Percentiles rank a stretch among this genome's conserved stretches.
Evolutionary conservation across 1,140 invertebrate genomes (phyloP).

Genomic region (Mizuhopecten yessoensis): DNA sequence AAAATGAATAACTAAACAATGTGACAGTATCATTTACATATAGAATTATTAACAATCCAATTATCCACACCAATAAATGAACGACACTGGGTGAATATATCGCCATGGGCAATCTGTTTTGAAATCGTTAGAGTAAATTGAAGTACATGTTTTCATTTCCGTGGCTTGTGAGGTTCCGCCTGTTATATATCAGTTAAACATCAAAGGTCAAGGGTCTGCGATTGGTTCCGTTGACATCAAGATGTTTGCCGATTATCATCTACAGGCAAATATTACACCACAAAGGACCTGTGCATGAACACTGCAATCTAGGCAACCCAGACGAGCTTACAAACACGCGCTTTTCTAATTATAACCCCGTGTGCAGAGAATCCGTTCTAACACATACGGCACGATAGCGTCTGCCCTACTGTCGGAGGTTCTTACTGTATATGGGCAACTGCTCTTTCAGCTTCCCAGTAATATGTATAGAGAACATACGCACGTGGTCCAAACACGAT

Average conservation of each 20-base stretch:
- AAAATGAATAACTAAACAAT: too few relatives aligned
- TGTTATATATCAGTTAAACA: background rate
- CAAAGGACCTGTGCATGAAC: slow-evolving; percentile 1
- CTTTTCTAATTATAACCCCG: background rate
- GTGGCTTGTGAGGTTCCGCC: background rate
- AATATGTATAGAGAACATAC: slow-evolving; percentile 16
- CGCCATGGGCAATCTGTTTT: too few relatives aligned
- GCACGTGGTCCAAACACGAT: slow-evolving; percentile 13
- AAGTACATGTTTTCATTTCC: too few relatives aligned
- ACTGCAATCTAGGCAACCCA: background rate
- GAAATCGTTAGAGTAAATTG: too few relatives aligned
- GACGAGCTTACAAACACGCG: background rate
- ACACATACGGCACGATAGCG: background rate
- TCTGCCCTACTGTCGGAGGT: background rate
- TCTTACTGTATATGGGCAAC: slow-evolving; percentile 15
- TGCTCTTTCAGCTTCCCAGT: slow-evolving; percentile 3
- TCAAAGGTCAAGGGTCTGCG: background rate
- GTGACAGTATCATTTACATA: too few relatives aligned
- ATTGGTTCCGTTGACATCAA: background rate
- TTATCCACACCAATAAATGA: too few relatives aligned
- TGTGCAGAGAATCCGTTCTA: background rate
- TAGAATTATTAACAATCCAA: too few relatives aligned
- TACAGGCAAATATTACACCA: background rate
- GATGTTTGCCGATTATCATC: slow-evolving; percentile 38
- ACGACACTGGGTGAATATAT: too few relatives aligned